A percentile compares a stretch with the other conserved stretches of the same genome.
Conservation (phyloP, 2,113 vertebrate genomes). For the Eretmochelys imbricata region DNA sequence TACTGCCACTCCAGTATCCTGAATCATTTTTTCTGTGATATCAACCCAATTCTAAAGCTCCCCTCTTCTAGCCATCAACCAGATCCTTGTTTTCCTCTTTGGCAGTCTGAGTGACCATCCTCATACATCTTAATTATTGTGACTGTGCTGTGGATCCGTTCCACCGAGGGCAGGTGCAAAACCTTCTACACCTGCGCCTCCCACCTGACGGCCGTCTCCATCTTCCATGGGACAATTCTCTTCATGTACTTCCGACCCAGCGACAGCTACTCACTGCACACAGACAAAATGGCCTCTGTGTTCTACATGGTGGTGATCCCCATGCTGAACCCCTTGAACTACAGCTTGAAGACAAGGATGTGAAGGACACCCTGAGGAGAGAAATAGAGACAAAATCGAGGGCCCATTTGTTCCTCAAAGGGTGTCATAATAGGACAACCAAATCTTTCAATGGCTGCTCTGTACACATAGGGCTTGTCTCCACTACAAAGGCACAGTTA, state of each 20-base stretch:
- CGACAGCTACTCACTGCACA: background rate
- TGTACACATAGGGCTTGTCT: no score
- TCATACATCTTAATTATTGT: constrained; percentile 25
- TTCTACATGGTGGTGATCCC: constrained; percentile 61
- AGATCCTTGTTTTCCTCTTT: no score
- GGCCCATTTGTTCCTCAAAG: no score
- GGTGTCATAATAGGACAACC: no score
- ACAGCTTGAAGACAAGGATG: constrained; percentile 61
- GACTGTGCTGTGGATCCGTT: constrained; percentile 41
- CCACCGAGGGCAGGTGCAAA: constrained; percentile 24
- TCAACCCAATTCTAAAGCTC: constrained; percentile 33
- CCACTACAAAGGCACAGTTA: no score
- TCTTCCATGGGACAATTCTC: constrained; percentile 36
- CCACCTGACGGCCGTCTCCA: constrained; percentile 36
- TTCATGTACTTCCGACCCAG: constrained; percentile 64
- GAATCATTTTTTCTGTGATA: constrained; percentile 67
- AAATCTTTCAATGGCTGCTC: no score
- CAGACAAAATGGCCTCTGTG: constrained; percentile 56
- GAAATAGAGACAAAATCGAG: no score
- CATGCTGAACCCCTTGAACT: constrained; percentile 69
- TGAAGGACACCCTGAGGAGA: constrained; percentile 32
- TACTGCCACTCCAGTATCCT: constrained; percentile 50
- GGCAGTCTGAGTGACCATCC: background rate
- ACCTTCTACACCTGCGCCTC: constrained; percentile 70
- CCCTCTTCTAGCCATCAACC: background rate